Evolutionary conservation across 2,797 vertebrate genomes (phyloP).

Genomic region (Eulemur mongoz): DNA sequence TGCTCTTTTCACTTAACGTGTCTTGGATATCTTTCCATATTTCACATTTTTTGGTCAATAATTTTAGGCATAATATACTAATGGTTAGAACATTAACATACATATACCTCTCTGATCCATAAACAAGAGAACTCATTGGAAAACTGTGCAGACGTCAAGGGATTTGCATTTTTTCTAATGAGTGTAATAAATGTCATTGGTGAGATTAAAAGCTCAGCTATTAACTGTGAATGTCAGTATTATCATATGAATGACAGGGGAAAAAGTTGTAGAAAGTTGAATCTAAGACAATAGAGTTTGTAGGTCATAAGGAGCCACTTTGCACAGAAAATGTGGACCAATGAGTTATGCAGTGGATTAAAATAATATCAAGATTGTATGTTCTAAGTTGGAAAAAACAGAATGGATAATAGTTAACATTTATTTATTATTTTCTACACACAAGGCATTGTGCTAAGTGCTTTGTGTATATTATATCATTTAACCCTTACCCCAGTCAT

Average conservation of each 20-base stretch:
- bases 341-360: neutral
- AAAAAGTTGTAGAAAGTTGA: neutral
- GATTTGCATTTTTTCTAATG: conserved; percentile 32
- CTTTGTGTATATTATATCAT: neutral
- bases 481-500: neutral
- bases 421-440: neutral
- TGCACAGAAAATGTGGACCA: neutral
- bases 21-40: neutral
- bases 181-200: conserved; percentile 34
- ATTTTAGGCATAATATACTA: neutral
- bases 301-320: neutral
- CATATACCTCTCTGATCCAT: neutral
- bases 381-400: neutral
- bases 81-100: neutral
- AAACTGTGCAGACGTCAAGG: neutral
- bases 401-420: neutral
- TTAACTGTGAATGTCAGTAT: conserved; percentile 51
- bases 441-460: neutral
- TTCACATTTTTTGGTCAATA: conserved; percentile 26
- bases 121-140: neutral
- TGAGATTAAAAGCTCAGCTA: conserved; percentile 52
- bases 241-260: neutral
- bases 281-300: neutral
- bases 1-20: conserved; percentile 20
- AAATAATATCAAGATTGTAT: neutral